These are phyloP conservation scores for Calyptommatus sinebrachiatus DNA, from an alignment of 2,113 vertebrate species.

Conservation along the genomic window DNA sequence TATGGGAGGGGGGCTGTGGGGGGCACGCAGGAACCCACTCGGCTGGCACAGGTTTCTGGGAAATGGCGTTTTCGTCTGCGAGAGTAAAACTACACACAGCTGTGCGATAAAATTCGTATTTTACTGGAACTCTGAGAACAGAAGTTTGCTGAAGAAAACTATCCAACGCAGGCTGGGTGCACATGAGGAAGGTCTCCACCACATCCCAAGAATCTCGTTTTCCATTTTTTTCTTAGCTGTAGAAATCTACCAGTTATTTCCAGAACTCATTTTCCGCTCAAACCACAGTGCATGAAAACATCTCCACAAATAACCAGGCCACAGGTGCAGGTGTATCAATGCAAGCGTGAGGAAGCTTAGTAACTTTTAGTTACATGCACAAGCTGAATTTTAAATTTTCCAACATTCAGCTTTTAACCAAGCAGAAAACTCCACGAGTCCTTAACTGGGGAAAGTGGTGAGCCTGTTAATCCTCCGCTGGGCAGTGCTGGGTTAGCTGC, in stretches of 20 bases:
- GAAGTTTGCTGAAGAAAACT: no score
- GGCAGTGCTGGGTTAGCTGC: not conserved
- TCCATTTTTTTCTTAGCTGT: not conserved
- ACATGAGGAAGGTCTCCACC: not conserved
- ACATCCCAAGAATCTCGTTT: not conserved
- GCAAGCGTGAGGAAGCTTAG: not conserved
- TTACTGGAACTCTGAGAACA: no score
- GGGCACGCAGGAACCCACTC: no score
- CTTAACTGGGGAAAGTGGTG: not conserved
- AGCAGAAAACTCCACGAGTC: not conserved
- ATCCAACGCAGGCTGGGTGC: no score
- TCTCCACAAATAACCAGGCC: not conserved
- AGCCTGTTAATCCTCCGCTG: no score
- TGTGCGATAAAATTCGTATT: no score
- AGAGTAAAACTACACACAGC: no score
- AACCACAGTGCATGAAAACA: not conserved
- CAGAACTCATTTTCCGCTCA: not conserved
- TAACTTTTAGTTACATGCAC: not conserved
- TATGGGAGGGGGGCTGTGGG: no score
- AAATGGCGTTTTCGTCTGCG: not conserved
- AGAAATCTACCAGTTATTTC: not conserved
- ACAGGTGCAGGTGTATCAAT: not conserved
- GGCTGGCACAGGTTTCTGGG: not conserved
- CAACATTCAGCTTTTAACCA: not conserved
- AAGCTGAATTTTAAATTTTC: not conserved